phyloP scores from a whole-genome alignment of 92 coral and sea anemone genomes.

The Phenganax subtilis region DNA sequence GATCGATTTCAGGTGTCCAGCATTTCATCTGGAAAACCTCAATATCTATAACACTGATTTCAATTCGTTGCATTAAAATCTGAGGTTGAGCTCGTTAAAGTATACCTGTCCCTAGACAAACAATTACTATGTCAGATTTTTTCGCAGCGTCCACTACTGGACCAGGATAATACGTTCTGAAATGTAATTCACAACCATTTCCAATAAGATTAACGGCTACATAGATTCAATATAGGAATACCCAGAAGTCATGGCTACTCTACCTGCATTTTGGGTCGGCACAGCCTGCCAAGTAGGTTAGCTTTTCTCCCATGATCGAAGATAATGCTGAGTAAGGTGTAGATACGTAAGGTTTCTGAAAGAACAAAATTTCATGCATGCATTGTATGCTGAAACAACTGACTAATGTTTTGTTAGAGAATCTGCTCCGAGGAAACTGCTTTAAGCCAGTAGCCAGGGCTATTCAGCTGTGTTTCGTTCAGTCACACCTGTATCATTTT shows the following conservation, averaged over 20 bases:
- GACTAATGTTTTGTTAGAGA: no score
- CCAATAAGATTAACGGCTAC: no score
- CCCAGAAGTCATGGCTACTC: no score
- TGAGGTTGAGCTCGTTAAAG: background rate
- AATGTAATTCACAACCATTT: background rate
- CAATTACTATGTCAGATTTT: constrained; percentile 46
- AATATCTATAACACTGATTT: no score
- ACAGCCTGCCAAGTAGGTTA: constrained; percentile 44
- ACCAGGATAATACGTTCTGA: constrained; percentile 37
- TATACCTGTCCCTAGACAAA: constrained; percentile 53
- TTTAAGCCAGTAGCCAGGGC: no score
- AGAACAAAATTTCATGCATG: background rate
- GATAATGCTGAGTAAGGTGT: constrained; percentile 33
- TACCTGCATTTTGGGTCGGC: constrained; percentile 39
- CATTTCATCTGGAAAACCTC: no score
- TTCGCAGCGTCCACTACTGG: constrained; percentile 35
- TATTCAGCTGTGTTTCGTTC: no score
- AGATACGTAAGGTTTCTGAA: constrained; percentile 27
- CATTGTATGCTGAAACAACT: background rate
- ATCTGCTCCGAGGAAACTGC: no score
- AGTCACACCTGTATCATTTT: no score
- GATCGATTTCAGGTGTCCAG: no score
- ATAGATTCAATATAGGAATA: no score
- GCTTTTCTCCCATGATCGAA: constrained; percentile 19
- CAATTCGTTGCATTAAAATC: no score